Conservation (phyloP, 2,888 invertebrate species). For the Parapristionchus giblindavisi region DNA sequence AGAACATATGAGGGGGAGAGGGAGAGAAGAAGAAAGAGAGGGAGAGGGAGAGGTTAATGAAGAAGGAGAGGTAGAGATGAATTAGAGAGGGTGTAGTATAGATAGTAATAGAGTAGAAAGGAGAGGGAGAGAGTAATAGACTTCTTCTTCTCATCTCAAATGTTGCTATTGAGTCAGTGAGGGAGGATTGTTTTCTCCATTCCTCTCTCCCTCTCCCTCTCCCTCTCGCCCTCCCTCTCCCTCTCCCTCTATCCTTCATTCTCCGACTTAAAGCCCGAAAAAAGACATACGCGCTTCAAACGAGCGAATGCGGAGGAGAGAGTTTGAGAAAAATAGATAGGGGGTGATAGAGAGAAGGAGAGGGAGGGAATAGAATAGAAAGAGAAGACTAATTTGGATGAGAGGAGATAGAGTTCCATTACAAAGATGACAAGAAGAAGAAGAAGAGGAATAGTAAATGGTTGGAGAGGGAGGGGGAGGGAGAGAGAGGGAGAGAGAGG, state of each 20-base stretch:
- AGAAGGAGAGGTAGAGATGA: not conserved
- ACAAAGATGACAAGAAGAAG: not conserved
- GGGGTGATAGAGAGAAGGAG: conserved; percentile 8
- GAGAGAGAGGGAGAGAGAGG: not conserved
- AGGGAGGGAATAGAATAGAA: conserved; percentile 33
- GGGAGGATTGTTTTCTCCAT: not conserved
- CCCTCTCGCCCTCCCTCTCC: no score
- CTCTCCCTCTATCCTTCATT: conserved; percentile 6
- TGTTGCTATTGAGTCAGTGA: no score
- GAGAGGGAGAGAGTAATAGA: no score
- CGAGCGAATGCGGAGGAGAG: not conserved
- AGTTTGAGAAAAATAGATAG: not conserved
- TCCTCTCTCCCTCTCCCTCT: not conserved
- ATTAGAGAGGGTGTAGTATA: not conserved
- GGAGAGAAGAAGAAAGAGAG: conserved; percentile 15
- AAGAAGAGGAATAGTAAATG: not conserved
- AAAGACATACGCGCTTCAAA: not conserved
- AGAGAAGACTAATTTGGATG: not conserved
- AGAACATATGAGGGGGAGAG: no score
- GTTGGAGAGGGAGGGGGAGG: not conserved
- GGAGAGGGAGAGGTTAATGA: conserved; percentile 18
- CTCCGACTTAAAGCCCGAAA: conserved; percentile 18
- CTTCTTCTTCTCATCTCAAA: no score
- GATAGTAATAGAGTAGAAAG: not conserved
- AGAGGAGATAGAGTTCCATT: not conserved